These are phyloP conservation scores for Choreutis nemorana DNA, from an alignment of 2,888 invertebrate genomes.

Conservation along the genomic window DNA sequence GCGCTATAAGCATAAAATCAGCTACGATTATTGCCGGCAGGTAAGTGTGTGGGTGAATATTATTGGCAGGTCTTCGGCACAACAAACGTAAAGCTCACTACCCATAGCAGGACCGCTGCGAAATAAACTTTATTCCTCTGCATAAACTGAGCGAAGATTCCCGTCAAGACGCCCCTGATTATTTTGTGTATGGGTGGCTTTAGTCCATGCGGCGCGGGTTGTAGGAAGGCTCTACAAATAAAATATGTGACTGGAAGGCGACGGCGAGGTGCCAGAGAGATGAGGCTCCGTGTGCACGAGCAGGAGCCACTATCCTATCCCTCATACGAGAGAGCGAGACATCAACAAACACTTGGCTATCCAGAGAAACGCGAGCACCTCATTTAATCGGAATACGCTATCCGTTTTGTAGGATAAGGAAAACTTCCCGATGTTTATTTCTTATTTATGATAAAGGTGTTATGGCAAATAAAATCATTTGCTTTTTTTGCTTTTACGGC, in stretches of 20 bases:
- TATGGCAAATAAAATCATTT: too few relatives aligned
- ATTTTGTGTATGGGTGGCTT: constrained; percentile 40
- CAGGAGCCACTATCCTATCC: constrained; percentile 25
- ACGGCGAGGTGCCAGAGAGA: constrained; percentile 59
- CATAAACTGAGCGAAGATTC: constrained; percentile 9
- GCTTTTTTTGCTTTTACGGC: too few relatives aligned
- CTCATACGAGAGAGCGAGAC: constrained; percentile 24
- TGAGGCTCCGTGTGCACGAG: constrained; percentile 49
- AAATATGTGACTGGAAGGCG: constrained; percentile 65
- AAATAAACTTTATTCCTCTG: too few relatives aligned
- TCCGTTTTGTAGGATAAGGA: constrained; percentile 56
- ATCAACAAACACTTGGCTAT: constrained; percentile 41
- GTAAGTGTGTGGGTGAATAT: constrained; percentile 57
- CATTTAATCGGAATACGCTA: constrained; percentile 63
- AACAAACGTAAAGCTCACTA: constrained; percentile 31
- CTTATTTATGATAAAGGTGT: too few relatives aligned
- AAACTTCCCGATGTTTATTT: constrained; percentile 53
- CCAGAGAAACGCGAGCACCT: constrained; percentile 65
- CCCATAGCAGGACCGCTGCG: constrained; percentile 25
- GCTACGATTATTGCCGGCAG: constrained; percentile 41
- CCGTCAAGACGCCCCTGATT: constrained; percentile 17
- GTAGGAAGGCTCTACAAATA: constrained; percentile 64
- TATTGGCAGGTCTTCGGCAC: constrained; percentile 52
- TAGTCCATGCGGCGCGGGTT: constrained; percentile 54
- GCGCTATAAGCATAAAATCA: constrained; percentile 45